phyloP scores from a whole-genome alignment of 2,888 invertebrate genomes.

The Liopterus haemorrhoidalis region DNA sequence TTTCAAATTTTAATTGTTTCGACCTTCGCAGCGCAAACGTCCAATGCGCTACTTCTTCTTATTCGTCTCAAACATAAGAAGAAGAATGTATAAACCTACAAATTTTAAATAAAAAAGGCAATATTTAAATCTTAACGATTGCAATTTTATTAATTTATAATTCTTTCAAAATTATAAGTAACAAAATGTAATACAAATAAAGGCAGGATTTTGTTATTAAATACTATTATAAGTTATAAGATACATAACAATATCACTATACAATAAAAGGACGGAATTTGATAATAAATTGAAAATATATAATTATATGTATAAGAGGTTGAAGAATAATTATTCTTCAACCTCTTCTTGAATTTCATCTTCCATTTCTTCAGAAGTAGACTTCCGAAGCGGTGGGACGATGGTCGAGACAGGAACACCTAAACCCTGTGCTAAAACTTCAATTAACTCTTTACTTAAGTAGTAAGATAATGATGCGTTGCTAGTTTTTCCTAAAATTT shows the following conservation, averaged over 20 bases:
- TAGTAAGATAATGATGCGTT: conserved; percentile 43
- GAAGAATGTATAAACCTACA: no score
- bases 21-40: no score
- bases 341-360: conserved; percentile 39
- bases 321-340: conserved; percentile 30
- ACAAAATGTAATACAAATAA: conserved; percentile 8
- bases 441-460: conserved; percentile 42
- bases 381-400: conserved; percentile 34
- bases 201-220: no score
- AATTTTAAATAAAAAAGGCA: no score
- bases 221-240: neutral
- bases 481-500: conserved; percentile 37
- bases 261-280: conserved; percentile 14
- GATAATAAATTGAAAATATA: no score
- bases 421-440: conserved; percentile 42
- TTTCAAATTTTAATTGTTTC: no score
- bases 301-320: neutral
- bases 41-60: no score
- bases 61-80: no score
- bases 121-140: no score
- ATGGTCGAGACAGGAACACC: conserved; percentile 39
- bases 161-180: conserved; percentile 15
- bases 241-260: conserved; percentile 3
- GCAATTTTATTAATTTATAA: no score
- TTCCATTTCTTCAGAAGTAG: conserved; percentile 30